These are phyloP conservation scores for Oeneis ivallda DNA, from an alignment of 2,888 invertebrate genomes.

Conservation along the genomic window DNA sequence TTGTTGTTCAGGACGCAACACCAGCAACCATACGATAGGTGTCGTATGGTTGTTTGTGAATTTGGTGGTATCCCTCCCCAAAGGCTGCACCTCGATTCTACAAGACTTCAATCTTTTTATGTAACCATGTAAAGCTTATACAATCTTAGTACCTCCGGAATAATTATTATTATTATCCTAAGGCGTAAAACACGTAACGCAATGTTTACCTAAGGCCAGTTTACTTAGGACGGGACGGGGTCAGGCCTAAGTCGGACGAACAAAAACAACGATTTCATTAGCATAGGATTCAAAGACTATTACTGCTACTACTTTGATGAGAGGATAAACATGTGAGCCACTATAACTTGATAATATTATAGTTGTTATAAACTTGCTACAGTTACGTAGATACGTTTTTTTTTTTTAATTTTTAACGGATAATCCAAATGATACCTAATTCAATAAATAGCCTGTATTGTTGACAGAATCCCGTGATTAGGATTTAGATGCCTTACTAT, in stretches of 20 bases:
- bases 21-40: too few relatives aligned
- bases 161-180: background rate
- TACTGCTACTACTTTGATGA: conserved; percentile 36
- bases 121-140: background rate
- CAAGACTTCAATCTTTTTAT: background rate
- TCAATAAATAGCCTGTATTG: too few relatives aligned
- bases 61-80: too few relatives aligned
- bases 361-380: background rate
- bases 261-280: conserved; percentile 54
- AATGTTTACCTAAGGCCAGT: conserved; percentile 45
- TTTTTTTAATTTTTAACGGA: too few relatives aligned
- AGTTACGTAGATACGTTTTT: too few relatives aligned
- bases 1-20: too few relatives aligned
- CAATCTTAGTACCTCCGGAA: background rate
- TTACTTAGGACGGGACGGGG: conserved; percentile 48
- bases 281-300: conserved; percentile 39
- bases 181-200: conserved; percentile 34
- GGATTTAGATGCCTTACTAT: too few relatives aligned
- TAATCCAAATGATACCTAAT: too few relatives aligned
- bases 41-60: too few relatives aligned
- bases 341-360: conserved; percentile 18
- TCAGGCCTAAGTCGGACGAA: conserved; percentile 48
- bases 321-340: conserved; percentile 32
- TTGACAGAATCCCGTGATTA: too few relatives aligned
- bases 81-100: too few relatives aligned